Conservation (phyloP, 2,113 vertebrate species). For the Serinus canaria region DNA sequence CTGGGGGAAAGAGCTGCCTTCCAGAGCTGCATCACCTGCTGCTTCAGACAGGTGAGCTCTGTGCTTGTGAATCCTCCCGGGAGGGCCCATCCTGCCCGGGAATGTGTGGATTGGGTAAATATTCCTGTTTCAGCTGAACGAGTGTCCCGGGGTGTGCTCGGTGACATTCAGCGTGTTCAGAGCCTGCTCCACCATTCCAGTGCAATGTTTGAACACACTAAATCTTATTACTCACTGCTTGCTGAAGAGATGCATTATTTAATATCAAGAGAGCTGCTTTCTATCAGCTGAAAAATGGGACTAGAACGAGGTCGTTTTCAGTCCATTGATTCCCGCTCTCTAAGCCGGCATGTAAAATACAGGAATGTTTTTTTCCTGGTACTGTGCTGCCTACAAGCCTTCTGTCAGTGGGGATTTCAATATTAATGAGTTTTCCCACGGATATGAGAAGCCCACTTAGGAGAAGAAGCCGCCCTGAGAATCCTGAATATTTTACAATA, state of each 20-base stretch:
- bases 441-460: background rate
- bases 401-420: conserved; percentile 7
- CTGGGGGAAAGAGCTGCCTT: background rate
- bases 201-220: conserved; percentile 21
- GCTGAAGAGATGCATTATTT: conserved; percentile 12
- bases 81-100: background rate
- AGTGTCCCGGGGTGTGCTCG: background rate
- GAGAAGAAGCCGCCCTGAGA: background rate
- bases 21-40: background rate
- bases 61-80: background rate
- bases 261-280: background rate
- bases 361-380: background rate
- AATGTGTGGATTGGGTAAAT: background rate
- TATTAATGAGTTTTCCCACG: conserved; percentile 1
- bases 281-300: conserved; percentile 24
- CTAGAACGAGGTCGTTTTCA: background rate
- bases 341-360: background rate
- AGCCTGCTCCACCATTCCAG: background rate
- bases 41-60: background rate
- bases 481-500: background rate
- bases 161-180: background rate
- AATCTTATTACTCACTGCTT: conserved; percentile 2
- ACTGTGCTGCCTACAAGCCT: background rate
- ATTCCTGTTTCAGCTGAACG: background rate
- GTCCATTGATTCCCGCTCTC: background rate